phyloP scores from a whole-genome alignment of 2,888 invertebrate species.

The Plutella xylostella region DNA sequence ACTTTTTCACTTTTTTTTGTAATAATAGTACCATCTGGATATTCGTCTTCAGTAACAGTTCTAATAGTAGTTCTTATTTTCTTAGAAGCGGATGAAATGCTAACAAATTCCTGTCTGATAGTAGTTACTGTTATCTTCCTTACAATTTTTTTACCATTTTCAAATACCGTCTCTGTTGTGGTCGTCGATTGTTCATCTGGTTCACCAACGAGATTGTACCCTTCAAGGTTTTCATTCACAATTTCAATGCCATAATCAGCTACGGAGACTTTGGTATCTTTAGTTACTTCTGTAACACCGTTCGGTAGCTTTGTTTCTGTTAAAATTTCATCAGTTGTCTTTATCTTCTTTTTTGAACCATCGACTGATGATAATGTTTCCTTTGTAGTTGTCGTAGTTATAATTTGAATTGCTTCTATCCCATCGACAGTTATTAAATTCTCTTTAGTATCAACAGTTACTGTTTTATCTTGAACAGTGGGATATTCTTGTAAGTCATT shows the following conservation, averaged over 20 bases:
- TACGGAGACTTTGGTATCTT: conserved; percentile 51
- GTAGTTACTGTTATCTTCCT: conserved; percentile 49
- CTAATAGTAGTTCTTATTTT: conserved; percentile 49
- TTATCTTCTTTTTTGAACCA: conserved; percentile 40
- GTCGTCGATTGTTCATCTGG: conserved; percentile 35
- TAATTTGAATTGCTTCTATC: conserved; percentile 37
- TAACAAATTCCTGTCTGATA: conserved; percentile 43
- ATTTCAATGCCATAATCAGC: conserved; percentile 40
- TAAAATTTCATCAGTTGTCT: conserved; percentile 43
- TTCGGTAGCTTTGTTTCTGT: conserved; percentile 44
- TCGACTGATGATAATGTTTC: conserved; percentile 38
- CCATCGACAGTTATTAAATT: conserved; percentile 33
- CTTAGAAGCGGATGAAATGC: conserved; percentile 27
- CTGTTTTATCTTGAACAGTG: conserved; percentile 35
- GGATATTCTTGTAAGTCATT: conserved; percentile 31
- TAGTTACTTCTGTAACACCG: conserved; percentile 49
- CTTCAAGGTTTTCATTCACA: conserved; percentile 41
- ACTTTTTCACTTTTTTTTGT: conserved; percentile 55
- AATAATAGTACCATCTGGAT: conserved; percentile 51
- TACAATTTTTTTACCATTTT: conserved; percentile 37
- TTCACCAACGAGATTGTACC: conserved; percentile 33
- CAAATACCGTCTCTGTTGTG: conserved; percentile 29
- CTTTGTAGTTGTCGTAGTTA: conserved; percentile 51
- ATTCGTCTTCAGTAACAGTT: conserved; percentile 46
- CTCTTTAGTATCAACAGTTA: conserved; percentile 40